Evolutionary conservation across 2,797 vertebrate genomes (phyloP), one percentile per base, ranked within the genome.

Genomic region (Bryconaethiops microstoma): DNA sequence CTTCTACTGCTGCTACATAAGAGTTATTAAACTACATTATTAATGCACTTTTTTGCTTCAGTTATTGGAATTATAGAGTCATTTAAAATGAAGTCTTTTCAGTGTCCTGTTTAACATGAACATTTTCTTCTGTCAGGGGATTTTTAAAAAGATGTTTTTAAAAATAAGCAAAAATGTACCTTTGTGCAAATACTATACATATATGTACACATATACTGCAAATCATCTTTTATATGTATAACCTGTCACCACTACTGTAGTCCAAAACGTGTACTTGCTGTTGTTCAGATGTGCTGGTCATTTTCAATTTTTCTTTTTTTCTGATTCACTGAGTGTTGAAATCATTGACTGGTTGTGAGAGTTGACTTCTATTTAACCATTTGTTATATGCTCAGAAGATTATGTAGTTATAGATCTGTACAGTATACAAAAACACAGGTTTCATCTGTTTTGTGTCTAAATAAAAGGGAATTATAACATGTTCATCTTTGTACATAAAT

Each of bases 121-220:
- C 71, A 67, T 87, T 88, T 85, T 82, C 78, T 87, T 82, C 81
- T 82, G 76, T 86, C 76, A 81, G 84, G 76, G 72, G 79, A 83
- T 86, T 90, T 90, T 84, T 85, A 86, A 64, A 89, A 83, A 85
- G 35, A 81, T 82, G 59, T 88, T 88, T 89, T 82, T 83, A 17
- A 78, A 86, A 86, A 79, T 62, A 81, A 82, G 65, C 75, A 83
- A 79, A 82, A 83, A 70, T 76, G 16, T 77, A 79, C 72, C 85
- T 73, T 86, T 86, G 76, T 74, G 88, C 17, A 85, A 80, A 76
- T 67, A 60, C 57, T 85, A 67, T 77, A 84, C 54, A 73, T 68
- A 57, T 84, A 78, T 86, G 77, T 84, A 68, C 72, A 80, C 74
- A 79, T 81, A 79, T 83, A 82, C 70, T 69, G 67, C 65, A 84